Base-by-base conservation (phyloP, 1,140 invertebrate genomes). In the Drosophila novamexicana region DNA sequence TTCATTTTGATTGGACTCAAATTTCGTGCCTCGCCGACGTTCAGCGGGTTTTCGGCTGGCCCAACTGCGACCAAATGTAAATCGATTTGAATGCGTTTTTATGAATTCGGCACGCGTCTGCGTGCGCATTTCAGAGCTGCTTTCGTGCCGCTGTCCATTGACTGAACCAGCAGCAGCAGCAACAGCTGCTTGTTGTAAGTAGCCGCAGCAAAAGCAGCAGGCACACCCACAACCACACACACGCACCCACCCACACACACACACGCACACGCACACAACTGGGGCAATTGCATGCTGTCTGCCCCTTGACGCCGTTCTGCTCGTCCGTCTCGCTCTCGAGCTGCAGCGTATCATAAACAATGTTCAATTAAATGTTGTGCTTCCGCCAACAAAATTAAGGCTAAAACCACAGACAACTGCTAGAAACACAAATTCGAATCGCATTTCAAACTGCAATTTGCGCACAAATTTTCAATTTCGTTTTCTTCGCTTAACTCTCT, bases 101-200 rank as follows among this genome's bases (percentile, higher is more conserved):
- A 88, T 88, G 68, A 89, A 89, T 88, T 88, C 84, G 83, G 83
- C 83, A 88, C 83, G 83, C 83, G 83, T 88, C 84, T 77, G 80
- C 73, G 83, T 88, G 80, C 84, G 84, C 80, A 89, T 86, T 85
- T 84, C 63, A 81, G 56, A 50, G 67, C 71, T 47, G n/a, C 32
- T 18, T 52, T 47, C 58, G 58, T 49, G 58, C 49, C 29, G 58
- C 58, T 14, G 47, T 32, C 5, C 9, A 49, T 44, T 50, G 29
- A 50, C 65, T 9, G 9, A 22, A 53, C 50, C 50, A 49, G 47
- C 29, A 37, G 37, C 53, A 32, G 16, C 44, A 22, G 16, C 44
- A 47, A 18, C 54, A 49, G 29, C 32, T 29, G 22, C 36, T 67
- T 29, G 45, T 54, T 54, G 59, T 40, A 39, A 34, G 50, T 32